phyloP scores from a whole-genome alignment of 2,113 vertebrate genomes.

The Daphoenositta chrysoptera region DNA sequence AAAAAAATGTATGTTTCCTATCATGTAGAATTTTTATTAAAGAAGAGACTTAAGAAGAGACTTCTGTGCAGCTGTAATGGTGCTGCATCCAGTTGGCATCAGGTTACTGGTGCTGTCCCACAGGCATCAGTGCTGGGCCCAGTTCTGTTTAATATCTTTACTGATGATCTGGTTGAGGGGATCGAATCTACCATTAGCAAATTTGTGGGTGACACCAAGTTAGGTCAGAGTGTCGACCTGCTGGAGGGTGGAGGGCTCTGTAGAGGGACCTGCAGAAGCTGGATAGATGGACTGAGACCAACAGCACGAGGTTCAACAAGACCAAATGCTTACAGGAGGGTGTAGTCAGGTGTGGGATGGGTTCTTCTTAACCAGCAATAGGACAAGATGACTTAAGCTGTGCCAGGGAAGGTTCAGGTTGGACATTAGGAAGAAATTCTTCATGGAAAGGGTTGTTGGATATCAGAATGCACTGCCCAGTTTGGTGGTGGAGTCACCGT shows the following conservation, averaged over 20 bases:
- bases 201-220: not conserved
- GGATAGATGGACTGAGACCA: not conserved
- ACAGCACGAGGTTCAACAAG: not conserved
- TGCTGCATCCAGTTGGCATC: not conserved
- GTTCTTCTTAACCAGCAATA: not conserved
- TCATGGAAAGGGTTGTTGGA: not conserved
- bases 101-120: too few relatives aligned
- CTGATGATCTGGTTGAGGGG: not conserved
- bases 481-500: not conserved
- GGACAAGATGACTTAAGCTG: not conserved
- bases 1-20: not conserved
- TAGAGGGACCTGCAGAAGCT: not conserved
- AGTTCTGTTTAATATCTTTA: not conserved
- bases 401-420: not conserved
- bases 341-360: too few relatives aligned
- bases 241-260: not conserved
- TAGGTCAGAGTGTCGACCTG: not conserved
- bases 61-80: not conserved
- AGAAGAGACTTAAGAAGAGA: not conserved
- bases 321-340: not conserved
- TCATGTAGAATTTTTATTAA: not conserved
- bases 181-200: not conserved
- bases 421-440: not conserved
- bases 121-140: not conserved
- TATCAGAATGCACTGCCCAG: not conserved